Base-by-base conservation (phyloP, 1,140 invertebrate species). In the Pogonognathellus flavescens region DNA sequence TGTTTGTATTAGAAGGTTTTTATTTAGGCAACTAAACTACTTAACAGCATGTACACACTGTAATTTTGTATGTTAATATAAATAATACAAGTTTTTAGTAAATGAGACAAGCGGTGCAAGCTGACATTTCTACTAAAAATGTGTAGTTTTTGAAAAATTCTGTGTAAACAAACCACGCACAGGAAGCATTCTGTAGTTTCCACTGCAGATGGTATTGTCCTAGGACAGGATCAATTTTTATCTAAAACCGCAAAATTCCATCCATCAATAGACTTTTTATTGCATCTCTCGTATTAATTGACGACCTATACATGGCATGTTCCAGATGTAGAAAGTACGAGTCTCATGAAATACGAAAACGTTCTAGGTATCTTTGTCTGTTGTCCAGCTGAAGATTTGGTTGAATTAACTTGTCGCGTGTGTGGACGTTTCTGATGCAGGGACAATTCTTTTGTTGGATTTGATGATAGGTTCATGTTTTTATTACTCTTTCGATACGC, bases 231-330 rank as follows among this genome's bases (percentile, higher is more conserved):
- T 76, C 70, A 50, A n/a, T 66, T 85, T 85, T 85, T n/a, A 85
- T 85, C 80, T 60, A 81, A 85, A 85, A 85, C 84, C 84, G 81
- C 84, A 85, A 85, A 85, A 85, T 85, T 52, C 20, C 16, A 16
- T 52, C 31, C 52, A 55, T 53, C 84, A 85, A 85, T 80, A 20
- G 59, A 55, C 25, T 84, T 76, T 76, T 76, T 76, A 76, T 76
- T 50, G 70, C 11, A 6, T n/a, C 18, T 31, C n/a, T 50, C 10
- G 31, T 7, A 14, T 72, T 76, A 76, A 76, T 76, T 76, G 70
- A n/a, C 31, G 31, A 60, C 16, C 31, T 62, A 49, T 70, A 16
- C 49, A 14, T 25, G 14, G 31, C 49, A 14, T 25, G 14, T 11
- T 6, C 6, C 16, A 18, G 11, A 49, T 41, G 76, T 49, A 52